phyloP scores from a whole-genome alignment of 2,888 invertebrate genomes.

The Thysanoteuthis rhombus region DNA sequence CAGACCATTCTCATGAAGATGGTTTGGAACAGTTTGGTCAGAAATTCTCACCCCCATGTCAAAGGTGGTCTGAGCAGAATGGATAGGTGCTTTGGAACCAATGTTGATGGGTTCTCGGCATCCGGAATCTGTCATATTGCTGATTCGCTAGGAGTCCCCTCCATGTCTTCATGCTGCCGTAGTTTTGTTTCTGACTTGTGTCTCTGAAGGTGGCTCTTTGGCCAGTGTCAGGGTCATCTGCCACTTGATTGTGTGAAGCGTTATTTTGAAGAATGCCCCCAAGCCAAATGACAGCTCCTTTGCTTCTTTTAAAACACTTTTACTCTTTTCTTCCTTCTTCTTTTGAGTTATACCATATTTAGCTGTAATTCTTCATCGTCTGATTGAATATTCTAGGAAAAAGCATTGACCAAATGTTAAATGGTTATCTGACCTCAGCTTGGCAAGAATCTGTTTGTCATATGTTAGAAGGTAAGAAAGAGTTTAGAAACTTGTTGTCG shows the following conservation, averaged over 20 bases:
- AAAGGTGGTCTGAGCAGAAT: slow-evolving; percentile 22
- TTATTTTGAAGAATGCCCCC: slow-evolving; percentile 20
- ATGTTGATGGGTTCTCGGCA: slow-evolving; percentile 24
- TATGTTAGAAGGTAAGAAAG: neutral
- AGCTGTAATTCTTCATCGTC: slow-evolving; percentile 12
- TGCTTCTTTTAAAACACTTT: slow-evolving; percentile 1
- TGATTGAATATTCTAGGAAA: slow-evolving; percentile 12
- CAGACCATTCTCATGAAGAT: slow-evolving; percentile 27
- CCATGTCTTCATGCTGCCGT: slow-evolving; percentile 18
- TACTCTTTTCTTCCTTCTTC: neutral
- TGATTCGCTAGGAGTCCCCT: slow-evolving; percentile 24
- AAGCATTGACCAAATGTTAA: slow-evolving; percentile 12
- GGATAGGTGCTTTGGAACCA: slow-evolving; percentile 25
- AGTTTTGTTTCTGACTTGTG: slow-evolving; percentile 27
- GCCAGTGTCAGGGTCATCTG: slow-evolving; percentile 29
- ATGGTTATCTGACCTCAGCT: neutral
- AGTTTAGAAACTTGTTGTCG: neutral
- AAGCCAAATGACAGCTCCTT: slow-evolving; percentile 27
- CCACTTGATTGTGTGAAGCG: slow-evolving; percentile 13
- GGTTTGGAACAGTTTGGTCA: slow-evolving; percentile 28
- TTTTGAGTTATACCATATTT: slow-evolving; percentile 12
- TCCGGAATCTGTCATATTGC: slow-evolving; percentile 28
- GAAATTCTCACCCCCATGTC: slow-evolving; percentile 26
- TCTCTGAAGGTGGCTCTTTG: slow-evolving; percentile 23
- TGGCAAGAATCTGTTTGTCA: neutral